A percentile compares a stretch with the other conserved stretches of the same genome.
Conservation (phyloP, 2,888 invertebrate species). For the Megastigmus dorsalis region DNA sequence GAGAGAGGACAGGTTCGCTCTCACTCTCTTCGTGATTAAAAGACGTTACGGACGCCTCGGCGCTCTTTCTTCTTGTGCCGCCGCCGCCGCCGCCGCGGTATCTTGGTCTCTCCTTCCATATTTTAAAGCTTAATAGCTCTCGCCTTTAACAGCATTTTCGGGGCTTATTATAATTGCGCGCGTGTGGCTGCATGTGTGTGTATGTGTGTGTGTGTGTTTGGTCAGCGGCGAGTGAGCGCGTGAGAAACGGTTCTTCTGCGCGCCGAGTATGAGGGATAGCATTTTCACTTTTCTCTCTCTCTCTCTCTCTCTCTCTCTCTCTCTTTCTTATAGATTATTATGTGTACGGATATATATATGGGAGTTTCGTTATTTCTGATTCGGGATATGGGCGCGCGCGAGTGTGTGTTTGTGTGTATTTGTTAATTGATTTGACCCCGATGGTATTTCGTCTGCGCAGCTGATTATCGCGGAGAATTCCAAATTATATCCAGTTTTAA, state of each 20-base stretch:
- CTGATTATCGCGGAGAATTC: no score
- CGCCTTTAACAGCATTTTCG: constrained; percentile 13
- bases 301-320: no score
- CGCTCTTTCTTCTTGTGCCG: constrained; percentile 59
- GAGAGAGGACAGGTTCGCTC: not conserved
- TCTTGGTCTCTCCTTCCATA: constrained; percentile 64
- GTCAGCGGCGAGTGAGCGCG: constrained; percentile 36
- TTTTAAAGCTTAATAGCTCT: constrained; percentile 69
- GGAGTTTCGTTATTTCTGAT: no score
- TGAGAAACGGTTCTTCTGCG: constrained; percentile 30
- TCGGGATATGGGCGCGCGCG: no score
- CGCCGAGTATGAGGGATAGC: constrained; percentile 1
- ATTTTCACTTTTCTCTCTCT: no score
- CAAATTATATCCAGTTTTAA: no score
- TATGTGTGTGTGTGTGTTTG: no score
- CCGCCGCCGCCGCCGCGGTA: constrained; percentile 63
- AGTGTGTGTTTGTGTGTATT: no score
- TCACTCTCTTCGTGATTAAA: constrained; percentile 72
- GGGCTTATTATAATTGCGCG: constrained; percentile 65
- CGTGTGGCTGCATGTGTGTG: constrained; percentile 39
- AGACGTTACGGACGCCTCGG: constrained; percentile 71
- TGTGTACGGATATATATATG: no score
- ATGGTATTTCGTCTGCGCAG: no score
- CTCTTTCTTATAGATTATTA: no score
- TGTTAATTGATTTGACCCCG: no score